Percentiles rank a stretch among this genome's conserved stretches.
Conservation (phyloP, 2,113 vertebrate genomes). For the Brachyhypopomus occidentalis region DNA sequence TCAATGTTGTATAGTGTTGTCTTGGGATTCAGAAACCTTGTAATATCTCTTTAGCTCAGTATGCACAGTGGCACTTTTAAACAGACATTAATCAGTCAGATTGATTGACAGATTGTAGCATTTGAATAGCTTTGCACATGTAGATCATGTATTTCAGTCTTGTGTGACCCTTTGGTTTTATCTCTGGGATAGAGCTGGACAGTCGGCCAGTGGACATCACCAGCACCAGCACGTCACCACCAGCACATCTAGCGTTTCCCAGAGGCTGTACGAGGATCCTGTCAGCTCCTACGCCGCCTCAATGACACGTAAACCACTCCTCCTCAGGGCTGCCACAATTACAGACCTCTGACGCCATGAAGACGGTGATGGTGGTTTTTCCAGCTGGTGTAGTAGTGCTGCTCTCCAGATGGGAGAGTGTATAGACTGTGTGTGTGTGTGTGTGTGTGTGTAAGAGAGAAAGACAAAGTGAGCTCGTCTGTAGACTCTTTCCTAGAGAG, state of each 20-base stretch:
- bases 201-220: too few relatives aligned
- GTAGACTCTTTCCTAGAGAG: background rate
- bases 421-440: background rate
- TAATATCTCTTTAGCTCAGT: background rate
- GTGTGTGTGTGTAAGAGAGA: background rate
- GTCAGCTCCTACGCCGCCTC: conserved; percentile 20
- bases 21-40: background rate
- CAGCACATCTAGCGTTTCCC: background rate
- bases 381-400: conserved; percentile 21
- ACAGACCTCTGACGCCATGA: conserved; percentile 29
- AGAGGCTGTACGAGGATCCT: background rate
- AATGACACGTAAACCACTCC: conserved; percentile 3
- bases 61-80: background rate
- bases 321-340: conserved; percentile 21
- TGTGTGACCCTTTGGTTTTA: too few relatives aligned
- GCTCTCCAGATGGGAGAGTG: background rate
- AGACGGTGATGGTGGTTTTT: conserved; percentile 22
- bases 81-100: background rate
- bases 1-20: background rate
- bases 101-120: background rate
- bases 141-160: too few relatives aligned
- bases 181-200: too few relatives aligned
- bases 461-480: background rate
- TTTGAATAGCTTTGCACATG: background rate
- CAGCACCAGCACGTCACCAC: too few relatives aligned